phyloP scores from a whole-genome alignment of 2,888 invertebrate species.

The Eupithecia subumbrata region DNA sequence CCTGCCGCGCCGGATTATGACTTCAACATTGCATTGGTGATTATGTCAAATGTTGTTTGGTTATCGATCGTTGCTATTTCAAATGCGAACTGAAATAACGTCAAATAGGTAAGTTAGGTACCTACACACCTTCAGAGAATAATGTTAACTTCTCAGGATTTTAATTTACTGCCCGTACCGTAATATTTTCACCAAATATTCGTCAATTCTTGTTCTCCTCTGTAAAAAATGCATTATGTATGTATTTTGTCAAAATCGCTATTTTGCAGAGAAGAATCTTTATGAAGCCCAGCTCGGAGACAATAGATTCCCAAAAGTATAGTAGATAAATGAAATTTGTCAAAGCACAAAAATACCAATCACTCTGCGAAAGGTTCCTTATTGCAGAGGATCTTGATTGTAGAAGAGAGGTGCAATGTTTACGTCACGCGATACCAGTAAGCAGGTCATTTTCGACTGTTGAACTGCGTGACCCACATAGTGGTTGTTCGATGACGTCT shows the following conservation, averaged over 20 bases:
- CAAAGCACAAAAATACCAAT: not conserved
- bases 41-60: not conserved
- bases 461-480: constrained; percentile 67
- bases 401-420: not conserved
- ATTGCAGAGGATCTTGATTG: not conserved
- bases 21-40: not conserved
- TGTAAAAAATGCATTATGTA: not conserved
- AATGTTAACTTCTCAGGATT: not conserved
- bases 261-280: too few relatives aligned
- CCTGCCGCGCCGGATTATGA: not conserved
- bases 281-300: not conserved
- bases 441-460: constrained; percentile 48
- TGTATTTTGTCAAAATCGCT: too few relatives aligned
- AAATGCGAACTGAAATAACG: not conserved
- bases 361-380: not conserved
- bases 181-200: not conserved
- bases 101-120: not conserved
- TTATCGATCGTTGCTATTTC: not conserved
- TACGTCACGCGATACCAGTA: constrained; percentile 36
- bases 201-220: not conserved
- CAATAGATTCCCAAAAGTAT: not conserved
- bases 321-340: not conserved
- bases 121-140: not conserved
- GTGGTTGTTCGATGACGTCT: constrained; percentile 76
- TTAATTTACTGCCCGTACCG: not conserved